Conservation (phyloP, 2,888 invertebrate species). For the Luffia ferchaultella region DNA sequence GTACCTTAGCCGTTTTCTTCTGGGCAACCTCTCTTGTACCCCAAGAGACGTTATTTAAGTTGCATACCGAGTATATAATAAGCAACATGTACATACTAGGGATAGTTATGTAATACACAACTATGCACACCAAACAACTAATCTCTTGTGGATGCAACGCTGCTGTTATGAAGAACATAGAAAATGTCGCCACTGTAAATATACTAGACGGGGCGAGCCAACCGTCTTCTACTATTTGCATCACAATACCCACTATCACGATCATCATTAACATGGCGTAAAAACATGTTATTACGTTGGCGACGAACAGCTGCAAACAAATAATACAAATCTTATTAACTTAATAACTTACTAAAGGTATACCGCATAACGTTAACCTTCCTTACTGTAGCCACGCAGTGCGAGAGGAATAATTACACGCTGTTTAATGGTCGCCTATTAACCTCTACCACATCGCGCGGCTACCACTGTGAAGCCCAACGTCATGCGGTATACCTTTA, state of each 20-base stretch:
- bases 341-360: too few species aligned
- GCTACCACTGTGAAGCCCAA: too few species aligned
- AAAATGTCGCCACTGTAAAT: conserved; percentile 80
- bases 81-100: conserved; percentile 95
- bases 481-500: too few species aligned
- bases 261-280: conserved; percentile 90
- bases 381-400: too few species aligned
- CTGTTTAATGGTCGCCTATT: too few species aligned
- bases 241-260: conserved; percentile 80
- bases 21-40: conserved; percentile 85
- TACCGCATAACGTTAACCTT: too few species aligned
- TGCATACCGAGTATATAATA: conserved; percentile 91
- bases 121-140: conserved; percentile 74
- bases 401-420: too few species aligned
- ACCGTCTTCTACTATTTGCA: conserved; percentile 83
- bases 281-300: conserved; percentile 76
- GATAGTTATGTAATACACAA: conserved; percentile 86
- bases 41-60: conserved; percentile 94
- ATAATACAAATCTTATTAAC: conserved; percentile 1
- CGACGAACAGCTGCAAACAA: conserved; percentile 69
- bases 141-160: conserved; percentile 83
- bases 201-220: conserved; percentile 83
- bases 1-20: conserved; percentile 47
- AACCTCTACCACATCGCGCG: too few species aligned
- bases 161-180: conserved; percentile 71